A percentile compares a stretch with the other conserved stretches of the same genome.
Conservation (phyloP, 2,888 invertebrate species). For the Polyommatus icarus region DNA sequence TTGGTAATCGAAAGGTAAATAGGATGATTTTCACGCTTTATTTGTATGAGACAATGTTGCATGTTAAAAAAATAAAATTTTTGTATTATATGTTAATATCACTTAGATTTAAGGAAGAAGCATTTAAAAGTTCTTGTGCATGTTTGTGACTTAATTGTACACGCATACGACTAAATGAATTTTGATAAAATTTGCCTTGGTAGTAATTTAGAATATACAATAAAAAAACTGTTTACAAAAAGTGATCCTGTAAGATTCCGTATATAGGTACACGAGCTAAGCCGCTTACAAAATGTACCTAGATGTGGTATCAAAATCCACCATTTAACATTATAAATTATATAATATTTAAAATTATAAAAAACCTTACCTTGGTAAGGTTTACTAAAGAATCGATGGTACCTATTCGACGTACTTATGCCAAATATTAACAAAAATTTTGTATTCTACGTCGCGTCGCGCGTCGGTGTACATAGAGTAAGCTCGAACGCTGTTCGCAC, state of each 20-base stretch:
- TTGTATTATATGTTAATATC: neutral
- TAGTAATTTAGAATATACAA: neutral
- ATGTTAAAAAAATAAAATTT: neutral
- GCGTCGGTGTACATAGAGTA: neutral
- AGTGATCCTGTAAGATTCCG: no score
- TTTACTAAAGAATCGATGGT: no score
- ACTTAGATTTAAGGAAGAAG: neutral
- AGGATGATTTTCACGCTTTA: neutral
- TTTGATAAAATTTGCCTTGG: neutral
- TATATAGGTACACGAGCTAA: no score
- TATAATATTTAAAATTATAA: no score
- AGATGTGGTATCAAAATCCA: no score
- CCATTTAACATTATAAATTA: no score
- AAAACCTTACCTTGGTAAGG: no score
- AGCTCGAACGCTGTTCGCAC: neutral
- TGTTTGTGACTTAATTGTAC: neutral
- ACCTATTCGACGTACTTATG: neutral
- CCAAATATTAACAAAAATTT: neutral
- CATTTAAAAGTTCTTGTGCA: neutral
- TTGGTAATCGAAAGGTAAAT: conserved; percentile 12
- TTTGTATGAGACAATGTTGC: neutral
- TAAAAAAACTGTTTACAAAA: no score
- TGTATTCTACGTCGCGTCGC: neutral
- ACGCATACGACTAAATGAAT: no score
- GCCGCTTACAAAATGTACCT: no score